Evolutionary conservation across 2,888 invertebrate species (phyloP).

Genomic region (Rhodophaea formosa): DNA sequence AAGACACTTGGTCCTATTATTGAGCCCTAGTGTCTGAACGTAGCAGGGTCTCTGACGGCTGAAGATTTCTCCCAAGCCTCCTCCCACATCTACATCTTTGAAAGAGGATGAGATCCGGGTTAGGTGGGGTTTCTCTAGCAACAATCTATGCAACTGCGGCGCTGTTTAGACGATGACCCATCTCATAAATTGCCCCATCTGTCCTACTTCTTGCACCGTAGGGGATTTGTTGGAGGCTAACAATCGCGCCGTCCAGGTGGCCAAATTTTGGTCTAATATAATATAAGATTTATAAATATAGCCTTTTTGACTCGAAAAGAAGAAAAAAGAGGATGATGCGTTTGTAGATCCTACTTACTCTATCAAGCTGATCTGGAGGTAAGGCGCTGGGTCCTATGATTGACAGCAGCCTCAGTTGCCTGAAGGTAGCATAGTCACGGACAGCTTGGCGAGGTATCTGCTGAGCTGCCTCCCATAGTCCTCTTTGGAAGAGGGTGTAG

Average conservation of each 20-base stretch:
- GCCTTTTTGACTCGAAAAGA: no score
- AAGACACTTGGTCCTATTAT: conserved; percentile 92
- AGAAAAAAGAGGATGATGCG: no score
- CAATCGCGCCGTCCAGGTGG: no score
- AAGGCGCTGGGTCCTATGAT: conserved; percentile 92
- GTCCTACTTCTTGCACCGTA: no score
- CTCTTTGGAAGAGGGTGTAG: conserved; percentile 91
- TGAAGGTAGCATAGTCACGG: conserved; percentile 84
- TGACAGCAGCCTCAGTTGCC: conserved; percentile 88
- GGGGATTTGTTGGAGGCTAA: no score
- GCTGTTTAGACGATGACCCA: no score
- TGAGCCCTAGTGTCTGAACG: conserved; percentile 88
- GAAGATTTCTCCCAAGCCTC: conserved; percentile 86
- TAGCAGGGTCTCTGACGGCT: conserved; percentile 84
- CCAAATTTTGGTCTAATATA: no score
- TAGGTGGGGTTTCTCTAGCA: no score
- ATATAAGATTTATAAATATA: no score
- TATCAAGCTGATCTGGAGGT: conserved; percentile 90
- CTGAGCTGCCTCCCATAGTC: conserved; percentile 88
- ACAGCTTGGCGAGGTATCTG: conserved; percentile 84
- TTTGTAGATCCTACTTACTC: no score
- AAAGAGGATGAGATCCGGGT: conserved; percentile 90
- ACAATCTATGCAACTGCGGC: no score
- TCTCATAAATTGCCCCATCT: no score
- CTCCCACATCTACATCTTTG: conserved; percentile 90